Evolutionary conservation across 2,888 invertebrate genomes (phyloP).

Genomic region (Yponomeuta evonymella): DNA sequence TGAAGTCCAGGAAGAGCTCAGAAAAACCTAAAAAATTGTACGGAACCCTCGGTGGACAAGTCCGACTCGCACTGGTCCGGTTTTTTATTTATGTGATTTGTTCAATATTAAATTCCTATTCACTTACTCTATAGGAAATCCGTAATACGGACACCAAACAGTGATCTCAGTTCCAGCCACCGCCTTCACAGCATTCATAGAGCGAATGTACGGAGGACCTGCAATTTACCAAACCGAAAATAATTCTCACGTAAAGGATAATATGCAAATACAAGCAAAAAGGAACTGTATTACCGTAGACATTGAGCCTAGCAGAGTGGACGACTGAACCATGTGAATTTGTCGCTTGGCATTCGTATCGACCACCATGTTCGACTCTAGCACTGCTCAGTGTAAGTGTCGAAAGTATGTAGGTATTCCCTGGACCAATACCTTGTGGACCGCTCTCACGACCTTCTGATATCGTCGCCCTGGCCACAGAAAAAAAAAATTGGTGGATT

Average conservation of each 20-base stretch:
- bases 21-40: too few species aligned
- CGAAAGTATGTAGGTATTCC: conserved; percentile 84
- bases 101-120: too few species aligned
- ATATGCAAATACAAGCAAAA: neutral
- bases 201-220: conserved; percentile 86
- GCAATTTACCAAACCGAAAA: conserved; percentile 22
- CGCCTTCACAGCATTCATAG: conserved; percentile 84
- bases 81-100: too few species aligned
- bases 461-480: conserved; percentile 48
- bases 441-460: conserved; percentile 62
- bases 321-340: conserved; percentile 83
- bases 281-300: conserved; percentile 78
- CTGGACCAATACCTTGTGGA: conserved; percentile 51
- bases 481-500: conserved; percentile 15
- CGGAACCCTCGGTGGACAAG: too few species aligned
- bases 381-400: conserved; percentile 87
- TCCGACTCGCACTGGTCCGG: too few species aligned
- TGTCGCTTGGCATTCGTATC: conserved; percentile 87
- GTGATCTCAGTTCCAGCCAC: conserved; percentile 86
- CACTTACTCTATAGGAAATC: conserved; percentile 83
- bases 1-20: too few species aligned
- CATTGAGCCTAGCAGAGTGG: conserved; percentile 85
- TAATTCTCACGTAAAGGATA: neutral
- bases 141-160: conserved; percentile 90
- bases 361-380: conserved; percentile 88